Evolutionary conservation across 2,888 invertebrate genomes (phyloP), one percentile per base, ranked within the genome.

Genomic region (Lepetodrilus schrolli): DNA sequence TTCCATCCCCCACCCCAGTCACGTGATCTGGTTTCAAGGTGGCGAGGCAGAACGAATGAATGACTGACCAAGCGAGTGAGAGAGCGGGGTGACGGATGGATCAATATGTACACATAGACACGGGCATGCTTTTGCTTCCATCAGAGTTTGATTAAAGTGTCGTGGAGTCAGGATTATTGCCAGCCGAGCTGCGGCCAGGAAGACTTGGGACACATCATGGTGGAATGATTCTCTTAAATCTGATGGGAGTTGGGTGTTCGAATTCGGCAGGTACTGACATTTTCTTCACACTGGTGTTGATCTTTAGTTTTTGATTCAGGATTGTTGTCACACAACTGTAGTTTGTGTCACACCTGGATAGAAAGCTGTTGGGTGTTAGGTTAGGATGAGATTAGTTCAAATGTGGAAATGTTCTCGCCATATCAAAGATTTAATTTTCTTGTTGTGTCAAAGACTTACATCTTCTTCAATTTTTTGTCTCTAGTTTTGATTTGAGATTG

Each of bases 201-300:
- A n/a, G n/a, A n/a, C n/a, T n/a, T n/a, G n/a, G n/a, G n/a, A n/a
- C n/a, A 13, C 58, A 34, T 49, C 30, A 49, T 48, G 48, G 47
- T 48, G 49, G 34, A 37, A 70, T 70, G 70, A 70, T 70, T 49
- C 48, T 70, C 34, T 36, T 49, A 5, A 30, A 30, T 70, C 70
- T 70, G 36, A 70, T 70, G 70, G 70, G 70, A 48, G 23, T 47
- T 70, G 70, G 70, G 20, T 71, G 71, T 51, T 58, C 71, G n/a
- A 71, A 13, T 51, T 23, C 71, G 30, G 38, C 58, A 58, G 58
- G 58, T 58, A 58, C 17, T 51, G n/a, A 47, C 2, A 47, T 47
- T 2, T 47, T 47, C 17, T 47, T n/a, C 3, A 47, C 17, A 4
- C 2, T 2, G 17, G 2, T 47, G 47, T 47, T 2, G 47, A 47